These are phyloP conservation scores for Homarus americanus DNA, from an alignment of 1,140 invertebrate genomes.

Conservation along the genomic window DNA sequence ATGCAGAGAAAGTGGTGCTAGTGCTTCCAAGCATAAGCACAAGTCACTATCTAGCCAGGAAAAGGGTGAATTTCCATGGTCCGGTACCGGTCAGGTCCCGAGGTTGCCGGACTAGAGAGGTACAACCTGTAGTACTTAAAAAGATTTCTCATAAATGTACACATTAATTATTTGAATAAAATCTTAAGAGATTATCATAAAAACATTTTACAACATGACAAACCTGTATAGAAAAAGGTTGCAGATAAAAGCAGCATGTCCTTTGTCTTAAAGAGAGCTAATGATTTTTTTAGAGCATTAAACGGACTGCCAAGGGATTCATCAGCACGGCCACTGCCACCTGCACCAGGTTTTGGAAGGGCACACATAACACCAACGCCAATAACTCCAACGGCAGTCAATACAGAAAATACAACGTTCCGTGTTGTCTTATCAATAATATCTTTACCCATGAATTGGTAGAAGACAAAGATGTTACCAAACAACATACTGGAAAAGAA, in stretches of 20 bases:
- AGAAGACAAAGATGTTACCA: conserved; percentile 96
- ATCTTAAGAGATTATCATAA: no score
- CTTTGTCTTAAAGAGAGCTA: conserved; percentile 86
- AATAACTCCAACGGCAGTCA: conserved; percentile 83
- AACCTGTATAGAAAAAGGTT: conserved; percentile 94
- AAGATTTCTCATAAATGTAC: no score
- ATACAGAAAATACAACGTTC: conserved; percentile 86
- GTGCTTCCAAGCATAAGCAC: no score
- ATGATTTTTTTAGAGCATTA: conserved; percentile 85
- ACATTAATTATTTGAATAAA: no score
- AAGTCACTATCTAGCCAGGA: no score
- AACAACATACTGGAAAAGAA: conserved; percentile 88
- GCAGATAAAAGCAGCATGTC: conserved; percentile 91
- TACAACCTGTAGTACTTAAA: no score
- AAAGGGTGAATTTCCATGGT: no score
- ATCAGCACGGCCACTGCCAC: conserved; percentile 61
- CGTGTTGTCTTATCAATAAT: conserved; percentile 84
- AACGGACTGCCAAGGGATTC: conserved; percentile 53
- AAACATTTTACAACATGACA: conserved; percentile 38
- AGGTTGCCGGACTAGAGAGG: no score
- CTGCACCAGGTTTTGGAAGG: conserved; percentile 78
- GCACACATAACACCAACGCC: conserved; percentile 85
- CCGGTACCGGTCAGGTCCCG: no score
- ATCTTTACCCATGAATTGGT: conserved; percentile 88
- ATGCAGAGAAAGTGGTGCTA: no score